phyloP scores from a whole-genome alignment of 1,140 invertebrate genomes.

The Drosophila virilis region DNA sequence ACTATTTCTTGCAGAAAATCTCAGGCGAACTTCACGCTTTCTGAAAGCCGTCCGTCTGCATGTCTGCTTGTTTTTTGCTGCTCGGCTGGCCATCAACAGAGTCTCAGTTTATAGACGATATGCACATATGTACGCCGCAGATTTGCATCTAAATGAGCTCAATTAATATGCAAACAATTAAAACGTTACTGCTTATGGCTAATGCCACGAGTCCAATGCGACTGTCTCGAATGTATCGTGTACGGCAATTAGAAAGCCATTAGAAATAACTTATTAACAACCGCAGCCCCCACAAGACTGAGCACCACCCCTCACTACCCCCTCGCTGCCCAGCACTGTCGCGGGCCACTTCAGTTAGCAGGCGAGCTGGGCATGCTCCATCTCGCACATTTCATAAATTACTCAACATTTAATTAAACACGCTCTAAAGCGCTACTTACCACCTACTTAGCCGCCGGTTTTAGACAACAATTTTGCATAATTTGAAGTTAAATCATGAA shows the following conservation, averaged over 20 bases:
- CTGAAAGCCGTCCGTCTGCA: constrained; percentile 19
- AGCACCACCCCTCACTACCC: not conserved
- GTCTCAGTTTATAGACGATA: not conserved
- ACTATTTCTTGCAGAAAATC: constrained; percentile 60
- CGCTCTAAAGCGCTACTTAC: constrained; percentile 81
- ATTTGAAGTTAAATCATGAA: constrained; percentile 75
- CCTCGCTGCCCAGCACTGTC: not conserved
- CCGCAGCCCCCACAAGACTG: constrained; percentile 14
- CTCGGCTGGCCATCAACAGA: constrained; percentile 39
- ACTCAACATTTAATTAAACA: constrained; percentile 83
- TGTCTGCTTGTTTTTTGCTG: constrained; percentile 6
- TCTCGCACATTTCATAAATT: constrained; percentile 71
- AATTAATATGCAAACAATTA: constrained; percentile 80
- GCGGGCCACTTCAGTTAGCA: not conserved
- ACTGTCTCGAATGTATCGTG: constrained; percentile 21
- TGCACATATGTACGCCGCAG: constrained; percentile 23
- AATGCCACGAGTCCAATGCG: constrained; percentile 32
- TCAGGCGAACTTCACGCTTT: constrained; percentile 65
- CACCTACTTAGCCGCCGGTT: constrained; percentile 79
- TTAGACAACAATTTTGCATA: constrained; percentile 82
- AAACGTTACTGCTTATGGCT: constrained; percentile 63
- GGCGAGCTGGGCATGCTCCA: constrained; percentile 1
- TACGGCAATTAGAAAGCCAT: constrained; percentile 79
- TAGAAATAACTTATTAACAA: constrained; percentile 75
- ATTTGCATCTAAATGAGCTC: constrained; percentile 78